Percentiles rank a stretch among this genome's conserved stretches.
Evolutionary conservation across 1,140 invertebrate species (phyloP).

Genomic region (Himalopsyche phryganea): DNA sequence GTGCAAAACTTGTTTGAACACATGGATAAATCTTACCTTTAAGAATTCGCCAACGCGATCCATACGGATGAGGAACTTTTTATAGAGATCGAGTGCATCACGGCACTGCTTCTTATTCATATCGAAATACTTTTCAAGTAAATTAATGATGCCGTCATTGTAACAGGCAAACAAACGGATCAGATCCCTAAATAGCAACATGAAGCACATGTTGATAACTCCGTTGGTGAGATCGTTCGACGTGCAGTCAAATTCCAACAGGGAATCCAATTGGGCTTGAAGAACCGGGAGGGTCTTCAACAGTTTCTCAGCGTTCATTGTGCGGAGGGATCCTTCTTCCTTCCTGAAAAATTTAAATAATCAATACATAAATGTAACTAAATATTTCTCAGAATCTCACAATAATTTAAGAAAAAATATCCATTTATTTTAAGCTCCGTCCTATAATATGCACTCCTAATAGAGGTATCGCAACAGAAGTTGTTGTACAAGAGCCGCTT

Average conservation of each 20-base stretch:
- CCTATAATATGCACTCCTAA: no score
- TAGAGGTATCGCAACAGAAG: no score
- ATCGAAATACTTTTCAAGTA: constrained; percentile 98
- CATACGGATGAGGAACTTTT: constrained; percentile 98
- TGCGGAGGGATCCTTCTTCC: constrained; percentile 93
- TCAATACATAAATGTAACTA: no score
- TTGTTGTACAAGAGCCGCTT: no score
- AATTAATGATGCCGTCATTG: constrained; percentile 99
- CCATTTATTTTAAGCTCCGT: no score
- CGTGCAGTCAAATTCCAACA: constrained; percentile 97
- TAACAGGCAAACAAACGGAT: constrained; percentile 99
- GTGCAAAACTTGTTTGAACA: no score
- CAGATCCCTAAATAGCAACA: constrained; percentile 96
- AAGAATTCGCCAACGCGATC: constrained; percentile 98
- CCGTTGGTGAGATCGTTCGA: constrained; percentile 96
- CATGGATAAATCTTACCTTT: no score
- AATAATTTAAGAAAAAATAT: no score
- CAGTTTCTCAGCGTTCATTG: constrained; percentile 96
- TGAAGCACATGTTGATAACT: constrained; percentile 98
- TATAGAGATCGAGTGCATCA: constrained; percentile 97
- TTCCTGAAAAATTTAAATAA: constrained; percentile 62
- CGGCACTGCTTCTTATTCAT: constrained; percentile 99
- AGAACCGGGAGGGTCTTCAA: constrained; percentile 95
- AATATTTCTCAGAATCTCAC: no score
- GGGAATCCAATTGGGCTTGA: constrained; percentile 90